Evolutionary conservation across 1,140 invertebrate species (phyloP), one percentile per base, ranked within the genome.

Genomic region (Hypsibius dujardini): DNA sequence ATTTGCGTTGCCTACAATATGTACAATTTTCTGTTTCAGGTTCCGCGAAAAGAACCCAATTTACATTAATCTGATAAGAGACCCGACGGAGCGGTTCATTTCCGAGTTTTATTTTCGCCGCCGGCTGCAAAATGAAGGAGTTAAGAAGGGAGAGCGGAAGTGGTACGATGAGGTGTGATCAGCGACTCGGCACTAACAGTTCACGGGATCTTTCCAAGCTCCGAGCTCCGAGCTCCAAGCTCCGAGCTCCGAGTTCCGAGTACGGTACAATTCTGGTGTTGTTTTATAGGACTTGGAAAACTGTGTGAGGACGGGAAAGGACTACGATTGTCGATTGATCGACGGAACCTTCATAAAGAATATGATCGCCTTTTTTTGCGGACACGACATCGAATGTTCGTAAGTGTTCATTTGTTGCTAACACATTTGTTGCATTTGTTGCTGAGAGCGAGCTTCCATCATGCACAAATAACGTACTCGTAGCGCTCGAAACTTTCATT

Each of bases 91-190:
- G 79, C 83, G 90, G 46, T 87, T 92, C 1, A 92, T 92, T 75
- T 92, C 90, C 1, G 90, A 89, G 88, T 92, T 89, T 77, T 90
- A 91, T 79, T 93, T 92, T 77, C 87, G 92, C 2, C 71, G 71
- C 50, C 47, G 2, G 72, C 28, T 15, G 72, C 14, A 2, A 72
- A 3, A 72, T 72, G 72, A 47, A 69, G 15, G 15, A 2, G 3
- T 45, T n/a, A 70, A 46, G 56, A 15, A 72, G 70, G 47, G 12
- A 47, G 47, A 72, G 69, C 50, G 69, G 70, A 47, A 72, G 47
- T 72, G 45, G 45, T 40, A 15, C 40, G 50, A 56, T n/a, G 50
- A 56, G 50, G 50, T 56, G 50, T 28, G 28, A 28, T 28, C 28
- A 28, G 28, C 28, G 28, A 28, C 28, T 28, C 28, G 28, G 28